Percentiles rank a stretch among this genome's conserved stretches.
These are phyloP conservation scores for Troides aeacus DNA, from an alignment of 2,888 invertebrate genomes.

Conservation along the genomic window DNA sequence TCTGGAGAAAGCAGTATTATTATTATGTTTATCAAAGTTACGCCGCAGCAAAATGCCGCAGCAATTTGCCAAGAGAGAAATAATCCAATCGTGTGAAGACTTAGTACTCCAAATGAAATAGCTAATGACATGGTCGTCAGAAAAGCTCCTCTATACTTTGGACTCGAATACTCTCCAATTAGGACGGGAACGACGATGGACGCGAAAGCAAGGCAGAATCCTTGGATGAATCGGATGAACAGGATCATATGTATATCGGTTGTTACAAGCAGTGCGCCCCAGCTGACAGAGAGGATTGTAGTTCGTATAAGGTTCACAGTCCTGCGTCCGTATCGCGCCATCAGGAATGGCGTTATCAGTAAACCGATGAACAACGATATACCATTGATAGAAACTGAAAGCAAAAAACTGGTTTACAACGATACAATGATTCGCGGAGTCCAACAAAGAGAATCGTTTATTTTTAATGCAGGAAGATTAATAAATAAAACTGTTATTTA, in stretches of 20 bases:
- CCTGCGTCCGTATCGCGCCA: slow-evolving; percentile 76
- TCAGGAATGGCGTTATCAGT: slow-evolving; percentile 52
- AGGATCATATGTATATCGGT: slow-evolving; percentile 53
- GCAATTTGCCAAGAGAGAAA: slow-evolving; percentile 27
- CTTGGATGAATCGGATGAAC: slow-evolving; percentile 53
- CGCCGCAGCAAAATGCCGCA: slow-evolving; percentile 19
- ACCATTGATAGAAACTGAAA: slow-evolving; percentile 54
- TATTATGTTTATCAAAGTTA: slow-evolving; percentile 15
- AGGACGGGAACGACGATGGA: slow-evolving; percentile 46
- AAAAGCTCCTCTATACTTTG: slow-evolving; percentile 31
- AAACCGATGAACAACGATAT: slow-evolving; percentile 50
- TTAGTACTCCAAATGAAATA: slow-evolving; percentile 24
- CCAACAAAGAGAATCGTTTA: too few relatives aligned
- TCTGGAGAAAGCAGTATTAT: slow-evolving; percentile 29
- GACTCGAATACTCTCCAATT: slow-evolving; percentile 31
- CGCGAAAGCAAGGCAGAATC: slow-evolving; percentile 70
- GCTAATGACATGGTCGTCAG: slow-evolving; percentile 23
- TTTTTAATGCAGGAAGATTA: too few relatives aligned
- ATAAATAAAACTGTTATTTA: too few relatives aligned
- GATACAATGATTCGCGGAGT: too few relatives aligned
- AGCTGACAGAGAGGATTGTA: slow-evolving; percentile 70
- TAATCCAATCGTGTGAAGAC: slow-evolving; percentile 16
- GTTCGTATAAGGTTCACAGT: slow-evolving; percentile 67
- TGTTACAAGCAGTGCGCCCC: slow-evolving; percentile 49
- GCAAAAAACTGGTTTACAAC: background rate